phyloP scores from a whole-genome alignment of 2,888 invertebrate genomes.

The Leucoptera coffeella region DNA sequence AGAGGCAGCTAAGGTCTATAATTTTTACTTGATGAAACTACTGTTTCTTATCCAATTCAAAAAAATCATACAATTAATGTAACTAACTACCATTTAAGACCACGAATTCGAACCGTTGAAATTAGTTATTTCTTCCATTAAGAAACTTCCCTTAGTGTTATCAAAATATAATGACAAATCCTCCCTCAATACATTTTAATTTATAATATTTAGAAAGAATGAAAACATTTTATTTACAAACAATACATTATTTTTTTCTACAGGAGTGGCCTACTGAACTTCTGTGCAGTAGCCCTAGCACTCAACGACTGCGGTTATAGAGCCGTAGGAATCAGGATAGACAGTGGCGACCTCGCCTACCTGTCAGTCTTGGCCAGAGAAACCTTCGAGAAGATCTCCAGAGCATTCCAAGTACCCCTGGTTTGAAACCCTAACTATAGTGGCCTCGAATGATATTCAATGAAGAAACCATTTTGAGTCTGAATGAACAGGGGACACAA shows the following conservation, averaged over 20 bases:
- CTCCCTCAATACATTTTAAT: too few relatives aligned
- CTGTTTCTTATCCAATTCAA: too few relatives aligned
- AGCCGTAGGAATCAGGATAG: conserved; percentile 88
- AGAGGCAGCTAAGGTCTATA: too few relatives aligned
- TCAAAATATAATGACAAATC: too few relatives aligned
- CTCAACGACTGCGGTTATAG: conserved; percentile 85
- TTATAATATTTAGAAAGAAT: too few relatives aligned
- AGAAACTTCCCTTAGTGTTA: conserved; percentile 6
- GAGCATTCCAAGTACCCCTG: conserved; percentile 70
- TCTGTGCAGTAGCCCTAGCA: conserved; percentile 91
- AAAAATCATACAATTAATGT: too few relatives aligned
- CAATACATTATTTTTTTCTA: too few relatives aligned
- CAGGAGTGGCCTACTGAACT: conserved; percentile 95
- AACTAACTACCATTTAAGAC: too few relatives aligned
- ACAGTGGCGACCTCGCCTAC: conserved; percentile 96
- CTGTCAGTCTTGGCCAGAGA: conserved; percentile 81
- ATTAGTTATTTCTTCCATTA: too few relatives aligned
- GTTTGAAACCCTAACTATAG: conserved; percentile 83
- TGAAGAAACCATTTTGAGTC: conserved; percentile 94
- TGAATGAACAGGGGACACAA: conserved; percentile 95
- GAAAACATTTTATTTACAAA: too few relatives aligned
- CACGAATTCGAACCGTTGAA: too few relatives aligned
- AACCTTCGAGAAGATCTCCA: conserved; percentile 72
- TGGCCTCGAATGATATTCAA: conserved; percentile 98
- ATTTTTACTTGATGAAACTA: too few relatives aligned